A percentile compares a stretch with the other conserved stretches of the same genome.
Evolutionary conservation across 2,797 vertebrate genomes (phyloP).

Genomic region (Tokudaia muenninki): DNA sequence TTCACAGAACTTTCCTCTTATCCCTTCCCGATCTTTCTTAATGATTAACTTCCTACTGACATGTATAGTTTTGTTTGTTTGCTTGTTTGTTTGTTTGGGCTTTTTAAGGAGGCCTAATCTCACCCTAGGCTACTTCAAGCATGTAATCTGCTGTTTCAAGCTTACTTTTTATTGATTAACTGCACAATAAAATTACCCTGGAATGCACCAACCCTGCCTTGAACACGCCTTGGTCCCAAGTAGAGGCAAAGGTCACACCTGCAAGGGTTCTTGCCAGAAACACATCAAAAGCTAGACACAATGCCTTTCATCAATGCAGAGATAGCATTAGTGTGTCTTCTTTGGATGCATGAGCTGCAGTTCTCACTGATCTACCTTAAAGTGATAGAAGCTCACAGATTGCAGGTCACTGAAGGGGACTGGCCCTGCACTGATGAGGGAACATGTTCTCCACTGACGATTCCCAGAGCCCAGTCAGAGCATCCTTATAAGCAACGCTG

Average conservation of each 20-base stretch:
- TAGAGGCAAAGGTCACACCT: neutral
- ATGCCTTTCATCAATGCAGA: neutral
- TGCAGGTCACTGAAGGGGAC: neutral
- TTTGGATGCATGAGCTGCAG: neutral
- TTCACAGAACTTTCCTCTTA: neutral
- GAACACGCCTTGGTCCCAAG: neutral
- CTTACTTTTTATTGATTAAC: neutral
- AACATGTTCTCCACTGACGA: neutral
- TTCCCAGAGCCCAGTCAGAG: neutral
- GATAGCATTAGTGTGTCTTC: neutral
- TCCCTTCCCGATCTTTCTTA: neutral
- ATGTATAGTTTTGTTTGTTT: neutral
- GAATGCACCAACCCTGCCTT: neutral
- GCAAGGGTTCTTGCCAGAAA: neutral
- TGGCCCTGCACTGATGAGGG: neutral
- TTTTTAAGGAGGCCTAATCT: neutral
- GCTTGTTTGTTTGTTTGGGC: neutral
- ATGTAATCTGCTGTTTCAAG: neutral
- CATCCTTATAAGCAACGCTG: neutral
- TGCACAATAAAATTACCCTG: neutral
- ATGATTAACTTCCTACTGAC: neutral
- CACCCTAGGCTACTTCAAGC: neutral
- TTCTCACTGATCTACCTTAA: neutral
- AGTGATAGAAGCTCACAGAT: neutral
- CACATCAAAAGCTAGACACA: neutral